Conservation (phyloP, 92 coral and sea anemone genomes). For the Parazoanthus darwini region DNA sequence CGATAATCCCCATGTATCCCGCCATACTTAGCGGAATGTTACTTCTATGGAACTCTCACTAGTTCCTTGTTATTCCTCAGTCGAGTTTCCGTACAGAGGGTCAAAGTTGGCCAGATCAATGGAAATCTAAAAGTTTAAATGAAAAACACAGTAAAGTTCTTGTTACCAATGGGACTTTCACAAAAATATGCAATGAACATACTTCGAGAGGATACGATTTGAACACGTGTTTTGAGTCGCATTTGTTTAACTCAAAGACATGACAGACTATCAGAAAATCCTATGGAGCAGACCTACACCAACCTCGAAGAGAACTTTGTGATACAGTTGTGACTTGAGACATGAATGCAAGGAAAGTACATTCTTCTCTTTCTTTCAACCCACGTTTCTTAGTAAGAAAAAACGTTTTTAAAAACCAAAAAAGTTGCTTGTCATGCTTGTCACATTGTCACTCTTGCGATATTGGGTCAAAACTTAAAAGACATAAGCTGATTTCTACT, state of each 20-base stretch:
- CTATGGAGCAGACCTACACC: not conserved
- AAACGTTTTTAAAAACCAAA: too few relatives aligned
- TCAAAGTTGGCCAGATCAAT: constrained; percentile 80
- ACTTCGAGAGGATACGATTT: too few relatives aligned
- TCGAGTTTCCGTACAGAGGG: constrained; percentile 73
- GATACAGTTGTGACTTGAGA: not conserved
- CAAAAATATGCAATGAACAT: not conserved
- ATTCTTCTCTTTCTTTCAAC: not conserved
- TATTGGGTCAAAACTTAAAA: too few relatives aligned
- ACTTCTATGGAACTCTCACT: not conserved
- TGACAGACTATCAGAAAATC: too few relatives aligned
- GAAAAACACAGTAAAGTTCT: not conserved
- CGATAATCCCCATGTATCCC: not conserved
- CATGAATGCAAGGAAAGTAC: too few relatives aligned
- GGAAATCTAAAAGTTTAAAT: constrained; percentile 58
- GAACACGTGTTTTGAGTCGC: too few relatives aligned
- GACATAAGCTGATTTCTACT: too few relatives aligned
- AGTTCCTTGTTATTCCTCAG: not conserved
- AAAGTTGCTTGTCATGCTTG: too few relatives aligned
- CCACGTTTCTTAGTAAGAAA: not conserved
- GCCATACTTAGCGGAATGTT: not conserved
- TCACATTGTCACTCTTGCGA: too few relatives aligned
- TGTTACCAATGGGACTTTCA: not conserved
- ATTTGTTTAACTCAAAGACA: not conserved
- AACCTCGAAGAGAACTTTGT: not conserved